Conservation (phyloP, 2,888 invertebrate species). For the Nebria salina region DNA sequence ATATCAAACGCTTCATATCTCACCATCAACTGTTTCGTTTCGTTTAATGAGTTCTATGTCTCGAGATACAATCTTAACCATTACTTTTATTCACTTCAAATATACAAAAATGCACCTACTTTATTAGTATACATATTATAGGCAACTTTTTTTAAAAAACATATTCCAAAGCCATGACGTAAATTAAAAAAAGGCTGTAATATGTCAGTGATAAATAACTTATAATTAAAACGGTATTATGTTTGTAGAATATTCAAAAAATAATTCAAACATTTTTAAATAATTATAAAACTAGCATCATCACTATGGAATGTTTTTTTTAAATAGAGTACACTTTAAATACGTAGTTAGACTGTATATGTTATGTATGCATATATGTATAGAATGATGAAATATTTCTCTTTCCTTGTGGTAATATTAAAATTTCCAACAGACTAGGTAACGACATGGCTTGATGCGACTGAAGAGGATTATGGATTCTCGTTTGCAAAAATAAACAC, state of each 20-base stretch:
- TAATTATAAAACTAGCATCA: no score
- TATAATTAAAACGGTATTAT: no score
- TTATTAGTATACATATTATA: not conserved
- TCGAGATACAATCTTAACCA: not conserved
- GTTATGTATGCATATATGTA: not conserved
- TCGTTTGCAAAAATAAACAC: constrained; percentile 13
- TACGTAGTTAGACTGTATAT: not conserved
- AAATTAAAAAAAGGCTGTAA: no score
- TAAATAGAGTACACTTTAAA: not conserved
- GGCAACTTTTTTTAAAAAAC: no score
- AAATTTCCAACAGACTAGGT: constrained; percentile 8
- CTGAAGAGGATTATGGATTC: constrained; percentile 16
- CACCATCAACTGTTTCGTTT: not conserved
- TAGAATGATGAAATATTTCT: not conserved
- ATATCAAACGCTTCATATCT: not conserved
- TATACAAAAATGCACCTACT: not conserved
- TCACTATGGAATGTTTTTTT: no score
- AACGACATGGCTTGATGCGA: constrained; percentile 7
- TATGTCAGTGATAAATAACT: no score
- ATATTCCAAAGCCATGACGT: no score
- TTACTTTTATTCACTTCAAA: not conserved
- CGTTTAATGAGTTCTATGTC: not conserved
- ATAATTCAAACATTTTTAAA: no score
- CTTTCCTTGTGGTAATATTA: constrained; percentile 4
- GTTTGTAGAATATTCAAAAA: no score